These are phyloP conservation scores for Oophaga pumilio DNA, from an alignment of 2,113 vertebrate genomes.

Conservation along the genomic window DNA sequence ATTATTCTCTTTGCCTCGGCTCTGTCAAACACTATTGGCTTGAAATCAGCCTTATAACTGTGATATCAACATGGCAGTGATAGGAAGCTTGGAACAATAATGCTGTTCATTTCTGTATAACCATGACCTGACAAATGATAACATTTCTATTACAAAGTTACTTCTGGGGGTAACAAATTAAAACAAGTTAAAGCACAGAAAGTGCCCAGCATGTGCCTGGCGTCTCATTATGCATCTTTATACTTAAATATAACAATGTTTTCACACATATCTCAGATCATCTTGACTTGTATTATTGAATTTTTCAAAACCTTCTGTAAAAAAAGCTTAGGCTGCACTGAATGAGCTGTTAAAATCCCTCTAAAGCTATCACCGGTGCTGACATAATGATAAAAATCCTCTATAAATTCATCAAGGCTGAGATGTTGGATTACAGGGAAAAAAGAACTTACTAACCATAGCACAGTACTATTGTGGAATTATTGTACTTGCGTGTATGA, in stretches of 20 bases:
- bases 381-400: background rate
- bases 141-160: slow-evolving; percentile 11
- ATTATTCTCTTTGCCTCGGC: background rate
- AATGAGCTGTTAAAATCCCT: background rate
- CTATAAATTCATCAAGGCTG: slow-evolving; percentile 56
- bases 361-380: background rate
- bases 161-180: background rate
- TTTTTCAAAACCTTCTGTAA: background rate
- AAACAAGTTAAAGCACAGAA: background rate
- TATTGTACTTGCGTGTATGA: background rate
- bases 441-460: background rate
- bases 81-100: background rate
- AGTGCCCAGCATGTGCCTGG: background rate
- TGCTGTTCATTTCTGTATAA: background rate
- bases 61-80: background rate
- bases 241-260: slow-evolving; percentile 26
- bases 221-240: background rate
- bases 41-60: background rate
- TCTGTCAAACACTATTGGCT: background rate
- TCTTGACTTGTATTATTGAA: slow-evolving; percentile 23
- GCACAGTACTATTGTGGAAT: background rate
- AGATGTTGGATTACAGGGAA: rapidly evolving
- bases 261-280: slow-evolving; percentile 22
- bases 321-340: background rate
- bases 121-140: slow-evolving; percentile 8